A percentile compares a stretch with the other conserved stretches of the same genome.
Evolutionary conservation across 2,888 invertebrate species (phyloP).

Genomic region (Drosophila leonis): DNA sequence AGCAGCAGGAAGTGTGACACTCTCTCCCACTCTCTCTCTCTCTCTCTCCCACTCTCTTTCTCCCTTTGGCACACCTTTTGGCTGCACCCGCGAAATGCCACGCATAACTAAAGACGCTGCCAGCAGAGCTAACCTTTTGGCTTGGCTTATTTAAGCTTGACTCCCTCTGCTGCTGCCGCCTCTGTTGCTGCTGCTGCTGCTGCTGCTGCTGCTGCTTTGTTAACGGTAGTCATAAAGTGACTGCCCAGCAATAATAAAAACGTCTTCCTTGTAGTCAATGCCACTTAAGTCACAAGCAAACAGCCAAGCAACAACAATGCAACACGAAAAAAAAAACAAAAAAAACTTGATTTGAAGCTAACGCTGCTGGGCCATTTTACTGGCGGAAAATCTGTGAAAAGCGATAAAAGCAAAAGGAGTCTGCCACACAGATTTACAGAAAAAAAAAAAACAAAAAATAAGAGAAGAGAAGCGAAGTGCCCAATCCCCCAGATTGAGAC

Average conservation of each 20-base stretch:
- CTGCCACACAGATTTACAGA: constrained; percentile 20
- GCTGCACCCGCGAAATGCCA: constrained; percentile 53
- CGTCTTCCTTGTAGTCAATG: constrained; percentile 48
- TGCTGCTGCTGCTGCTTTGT: constrained; percentile 33
- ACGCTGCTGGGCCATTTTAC: constrained; percentile 46
- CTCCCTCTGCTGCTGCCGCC: constrained; percentile 45
- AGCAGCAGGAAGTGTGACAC: constrained; percentile 59
- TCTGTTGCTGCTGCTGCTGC: background rate
- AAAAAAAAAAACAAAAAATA: background rate
- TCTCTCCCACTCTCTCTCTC: background rate
- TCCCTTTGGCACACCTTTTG: constrained; percentile 3
- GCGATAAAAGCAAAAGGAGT: constrained; percentile 73
- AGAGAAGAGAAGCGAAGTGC: background rate
- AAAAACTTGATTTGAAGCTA: constrained; percentile 56
- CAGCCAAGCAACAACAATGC: constrained; percentile 20
- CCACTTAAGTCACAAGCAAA: constrained; percentile 56
- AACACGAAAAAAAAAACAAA: constrained; percentile 17
- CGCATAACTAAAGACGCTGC: constrained; percentile 33
- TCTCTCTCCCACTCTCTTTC: background rate
- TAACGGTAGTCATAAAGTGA: constrained; percentile 77
- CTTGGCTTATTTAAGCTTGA: constrained; percentile 60
- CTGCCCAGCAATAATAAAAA: constrained; percentile 46
- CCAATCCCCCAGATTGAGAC: constrained; percentile 47
- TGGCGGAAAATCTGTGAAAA: constrained; percentile 78
- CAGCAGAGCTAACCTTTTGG: constrained; percentile 47